Evolutionary conservation across 2,888 invertebrate species (phyloP), one percentile per base, ranked within the genome.

Genomic region (Pimpla rufipes): DNA sequence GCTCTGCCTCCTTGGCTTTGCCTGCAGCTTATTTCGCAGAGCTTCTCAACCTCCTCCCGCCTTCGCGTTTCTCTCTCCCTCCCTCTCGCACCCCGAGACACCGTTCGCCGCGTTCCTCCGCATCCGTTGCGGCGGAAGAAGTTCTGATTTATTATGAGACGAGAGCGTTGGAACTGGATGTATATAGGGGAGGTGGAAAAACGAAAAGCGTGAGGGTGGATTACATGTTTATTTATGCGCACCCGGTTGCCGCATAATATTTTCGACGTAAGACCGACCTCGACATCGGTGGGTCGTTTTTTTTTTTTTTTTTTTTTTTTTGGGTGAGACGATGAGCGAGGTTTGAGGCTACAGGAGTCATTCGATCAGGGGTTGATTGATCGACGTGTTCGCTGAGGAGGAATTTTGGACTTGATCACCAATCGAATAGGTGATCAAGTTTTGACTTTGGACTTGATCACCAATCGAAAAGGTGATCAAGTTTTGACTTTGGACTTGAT

Each of bases 211-310:
- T 42, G n/a, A 50, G 37, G 16, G 40, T 13, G 62, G 55, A 76
- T 71, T 81, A 81, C 81, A 84, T 85, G 82, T 86, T 85, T 85
- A 83, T 85, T 85, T 84, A 82, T 79, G 83, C 47, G 66, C 67
- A 62, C 35, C 37, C 73, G 62, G 40, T 84, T 52, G 21, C 47
- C 37, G 57, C 40, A 82, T 77, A 78, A 81, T 81, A 67, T 74
- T 79, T 42, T 59, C n/a, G 35, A 16, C 10, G 64, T 66, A 59
- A 42, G 71, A 57, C 21, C 40, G 18, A 71, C 42, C 62, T 40
- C 52, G 35, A 21, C 16, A 16, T 52, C 40, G 18, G 29, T 47
- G 35, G 16, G 11, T 47, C 29, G 16, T 29, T 35, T 35, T 47
- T 47, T 16, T 62, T 42, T 50, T 50, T 50, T n/a, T 50, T 50